Conservation (phyloP, 2,113 vertebrate genomes). For the Ceyx cyanopectus region DNA sequence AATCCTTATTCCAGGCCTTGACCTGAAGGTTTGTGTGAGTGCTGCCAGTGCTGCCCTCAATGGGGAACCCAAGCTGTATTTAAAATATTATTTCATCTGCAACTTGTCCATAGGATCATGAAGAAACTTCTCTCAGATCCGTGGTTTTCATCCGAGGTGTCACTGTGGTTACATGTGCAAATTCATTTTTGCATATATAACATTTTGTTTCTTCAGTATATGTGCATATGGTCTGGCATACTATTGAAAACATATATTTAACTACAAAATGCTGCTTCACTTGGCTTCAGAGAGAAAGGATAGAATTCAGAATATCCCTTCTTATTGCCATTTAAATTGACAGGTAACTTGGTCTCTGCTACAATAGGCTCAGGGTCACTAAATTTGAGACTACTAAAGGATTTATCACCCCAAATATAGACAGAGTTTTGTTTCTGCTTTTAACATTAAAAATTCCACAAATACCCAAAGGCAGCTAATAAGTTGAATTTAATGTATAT, state of each 20-base stretch:
- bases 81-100: not conserved
- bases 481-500: too few relatives aligned
- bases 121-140: not conserved
- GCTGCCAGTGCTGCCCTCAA: not conserved
- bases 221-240: too few relatives aligned
- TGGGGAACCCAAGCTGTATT: not conserved
- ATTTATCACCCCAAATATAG: not conserved
- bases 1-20: not conserved
- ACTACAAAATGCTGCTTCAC: too few relatives aligned
- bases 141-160: not conserved
- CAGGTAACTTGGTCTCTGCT: not conserved
- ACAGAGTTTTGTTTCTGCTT: not conserved
- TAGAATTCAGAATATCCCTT: too few relatives aligned
- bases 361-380: slow-evolving; percentile 24
- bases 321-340: slow-evolving; percentile 16
- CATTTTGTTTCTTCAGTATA: too few relatives aligned
- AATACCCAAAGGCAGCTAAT: too few relatives aligned
- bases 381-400: not conserved
- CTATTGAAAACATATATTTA: too few relatives aligned
- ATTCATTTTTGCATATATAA: too few relatives aligned
- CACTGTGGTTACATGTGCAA: too few relatives aligned
- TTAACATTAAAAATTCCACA: not conserved
- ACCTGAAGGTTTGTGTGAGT: not conserved
- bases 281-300: too few relatives aligned
- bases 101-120: not conserved